Conservation (phyloP, 2,888 invertebrate species). For the Rotaria socialis region DNA sequence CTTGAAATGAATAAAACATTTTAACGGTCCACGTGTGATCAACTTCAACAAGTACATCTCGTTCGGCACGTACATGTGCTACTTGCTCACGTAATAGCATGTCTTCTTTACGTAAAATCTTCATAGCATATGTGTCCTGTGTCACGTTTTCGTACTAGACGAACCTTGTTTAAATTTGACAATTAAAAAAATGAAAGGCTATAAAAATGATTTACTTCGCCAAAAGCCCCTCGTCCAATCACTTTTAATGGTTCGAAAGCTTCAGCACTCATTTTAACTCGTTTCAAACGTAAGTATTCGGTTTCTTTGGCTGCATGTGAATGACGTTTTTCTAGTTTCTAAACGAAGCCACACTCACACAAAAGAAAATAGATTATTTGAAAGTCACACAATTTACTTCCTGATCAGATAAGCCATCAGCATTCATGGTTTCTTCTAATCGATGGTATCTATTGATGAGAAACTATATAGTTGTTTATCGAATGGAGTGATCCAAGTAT, state of each 20-base stretch:
- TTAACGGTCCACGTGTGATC: slow-evolving; percentile 99
- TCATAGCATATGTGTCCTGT: slow-evolving; percentile 99
- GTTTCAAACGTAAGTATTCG: slow-evolving; percentile 88
- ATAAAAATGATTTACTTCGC: slow-evolving; percentile 58
- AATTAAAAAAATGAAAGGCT: background rate
- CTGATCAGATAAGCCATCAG: slow-evolving; percentile 85
- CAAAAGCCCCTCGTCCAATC: slow-evolving; percentile 64
- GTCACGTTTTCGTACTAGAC: slow-evolving; percentile 97
- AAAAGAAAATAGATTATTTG: slow-evolving; percentile 51
- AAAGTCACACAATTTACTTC: slow-evolving; percentile 63
- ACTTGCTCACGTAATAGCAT: slow-evolving; percentile 97
- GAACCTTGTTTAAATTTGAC: slow-evolving; percentile 64
- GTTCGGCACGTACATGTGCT: slow-evolving; percentile 92
- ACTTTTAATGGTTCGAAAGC: slow-evolving; percentile 97
- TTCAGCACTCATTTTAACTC: slow-evolving; percentile 89
- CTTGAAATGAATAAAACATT: slow-evolving; percentile 99
- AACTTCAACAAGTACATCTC: slow-evolving; percentile 95
- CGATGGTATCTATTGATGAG: slow-evolving; percentile 65
- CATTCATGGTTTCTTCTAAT: slow-evolving; percentile 89
- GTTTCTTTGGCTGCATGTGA: slow-evolving; percentile 98
- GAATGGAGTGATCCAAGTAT: too few species aligned
- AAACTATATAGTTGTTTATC: background rate
- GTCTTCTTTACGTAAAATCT: slow-evolving; percentile 93
- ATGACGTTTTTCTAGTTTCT: slow-evolving; percentile 80
- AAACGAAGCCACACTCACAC: too few species aligned